These are phyloP conservation scores for Sitodiplosis mosellana DNA, from an alignment of 1,140 invertebrate genomes.

Conservation along the genomic window DNA sequence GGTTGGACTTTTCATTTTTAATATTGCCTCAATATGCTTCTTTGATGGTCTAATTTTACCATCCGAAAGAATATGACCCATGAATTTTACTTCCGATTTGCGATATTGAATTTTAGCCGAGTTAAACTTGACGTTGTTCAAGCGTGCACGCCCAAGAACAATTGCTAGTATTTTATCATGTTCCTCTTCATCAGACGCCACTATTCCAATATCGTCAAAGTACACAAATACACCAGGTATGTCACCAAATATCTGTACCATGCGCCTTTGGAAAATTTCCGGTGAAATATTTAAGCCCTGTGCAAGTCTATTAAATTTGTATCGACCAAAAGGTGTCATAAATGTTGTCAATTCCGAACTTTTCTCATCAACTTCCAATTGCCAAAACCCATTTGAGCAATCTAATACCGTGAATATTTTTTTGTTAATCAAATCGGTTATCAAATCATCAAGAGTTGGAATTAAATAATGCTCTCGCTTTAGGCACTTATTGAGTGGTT, in stretches of 20 bases:
- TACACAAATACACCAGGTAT: conserved; percentile 12
- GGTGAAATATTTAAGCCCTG: conserved; percentile 12
- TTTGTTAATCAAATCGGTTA: conserved; percentile 1
- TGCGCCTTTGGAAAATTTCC: conserved; percentile 14
- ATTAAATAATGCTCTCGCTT: conserved; percentile 8
- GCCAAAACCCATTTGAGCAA: conserved; percentile 6
- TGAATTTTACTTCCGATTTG: conserved; percentile 8
- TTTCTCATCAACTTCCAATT: conserved; percentile 6
- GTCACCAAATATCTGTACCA: conserved; percentile 10
- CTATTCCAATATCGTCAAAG: conserved; percentile 17
- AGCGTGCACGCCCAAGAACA: conserved; percentile 10
- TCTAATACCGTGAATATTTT: conserved; percentile 6
- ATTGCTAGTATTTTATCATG: conserved; percentile 15
- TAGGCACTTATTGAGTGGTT: conserved; percentile 6
- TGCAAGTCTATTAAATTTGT: conserved; percentile 7
- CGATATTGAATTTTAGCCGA: conserved; percentile 11
- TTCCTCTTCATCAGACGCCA: conserved; percentile 9
- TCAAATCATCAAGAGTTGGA: conserved; percentile 10
- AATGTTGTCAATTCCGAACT: conserved; percentile 9
- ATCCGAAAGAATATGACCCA: conserved; percentile 11
- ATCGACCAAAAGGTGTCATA: conserved; percentile 9
- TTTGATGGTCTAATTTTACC: conserved; percentile 7
- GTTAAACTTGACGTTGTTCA: conserved; percentile 10
- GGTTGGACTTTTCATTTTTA: conserved; percentile 8
- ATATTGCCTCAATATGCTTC: conserved; percentile 11